Evolutionary conservation across 2,797 vertebrate species (phyloP).

Genomic region (Gallinago stenura): DNA sequence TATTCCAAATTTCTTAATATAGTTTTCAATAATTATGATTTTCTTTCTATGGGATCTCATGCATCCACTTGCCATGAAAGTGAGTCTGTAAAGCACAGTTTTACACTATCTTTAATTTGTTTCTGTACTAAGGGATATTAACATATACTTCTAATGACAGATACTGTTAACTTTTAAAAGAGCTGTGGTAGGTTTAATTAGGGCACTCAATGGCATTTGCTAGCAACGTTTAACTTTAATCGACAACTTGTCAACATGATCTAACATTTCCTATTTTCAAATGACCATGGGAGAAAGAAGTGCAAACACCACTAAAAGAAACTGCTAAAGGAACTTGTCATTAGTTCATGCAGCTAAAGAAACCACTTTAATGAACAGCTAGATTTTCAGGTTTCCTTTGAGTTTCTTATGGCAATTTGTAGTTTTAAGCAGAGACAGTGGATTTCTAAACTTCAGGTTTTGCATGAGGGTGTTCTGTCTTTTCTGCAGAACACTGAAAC

Average conservation of each 20-base stretch:
- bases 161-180: constrained; percentile 55
- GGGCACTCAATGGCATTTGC: constrained; percentile 17
- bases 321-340: background rate
- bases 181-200: constrained; percentile 70
- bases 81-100: background rate
- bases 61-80: accelerated
- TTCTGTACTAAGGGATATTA: constrained; percentile 2
- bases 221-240: constrained; percentile 68
- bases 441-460: background rate
- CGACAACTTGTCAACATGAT: constrained; percentile 57
- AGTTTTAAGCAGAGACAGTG: background rate
- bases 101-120: background rate
- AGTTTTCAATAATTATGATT: background rate
- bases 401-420: background rate
- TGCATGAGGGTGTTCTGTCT: background rate
- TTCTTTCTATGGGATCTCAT: background rate
- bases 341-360: background rate
- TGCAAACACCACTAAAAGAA: background rate
- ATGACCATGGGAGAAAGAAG: constrained; percentile 4
- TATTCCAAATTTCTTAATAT: background rate
- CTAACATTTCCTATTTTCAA: constrained; percentile 66
- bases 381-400: background rate
- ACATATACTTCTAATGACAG: constrained; percentile 16
- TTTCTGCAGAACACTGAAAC: background rate
- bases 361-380: background rate